Conservation (phyloP, 2,113 vertebrate genomes). For the Cisticola juncidis region DNA sequence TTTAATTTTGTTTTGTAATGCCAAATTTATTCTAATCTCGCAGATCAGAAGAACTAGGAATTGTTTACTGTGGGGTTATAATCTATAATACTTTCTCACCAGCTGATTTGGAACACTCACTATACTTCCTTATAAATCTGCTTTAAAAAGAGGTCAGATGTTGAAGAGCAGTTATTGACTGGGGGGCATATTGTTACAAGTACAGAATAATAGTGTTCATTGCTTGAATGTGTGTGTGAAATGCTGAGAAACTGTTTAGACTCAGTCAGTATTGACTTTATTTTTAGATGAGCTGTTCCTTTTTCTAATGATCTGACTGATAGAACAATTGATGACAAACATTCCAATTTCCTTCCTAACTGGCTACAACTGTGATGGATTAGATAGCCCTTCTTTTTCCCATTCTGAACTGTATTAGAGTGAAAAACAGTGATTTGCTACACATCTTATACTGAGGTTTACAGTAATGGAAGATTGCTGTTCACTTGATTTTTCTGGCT, state of each 20-base stretch:
- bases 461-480: background rate
- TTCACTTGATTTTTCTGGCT: background rate
- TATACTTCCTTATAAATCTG: background rate
- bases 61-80: background rate
- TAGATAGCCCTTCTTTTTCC: background rate
- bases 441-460: background rate
- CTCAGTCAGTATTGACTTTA: slow-evolving; percentile 22
- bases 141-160: background rate
- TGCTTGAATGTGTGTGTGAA: background rate
- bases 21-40: background rate
- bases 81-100: background rate
- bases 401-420: background rate
- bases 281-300: slow-evolving; percentile 9
- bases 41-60: background rate
- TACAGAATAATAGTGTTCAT: background rate
- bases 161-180: background rate
- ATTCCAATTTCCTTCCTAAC: background rate
- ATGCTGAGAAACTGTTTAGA: slow-evolving; percentile 36
- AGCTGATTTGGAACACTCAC: background rate
- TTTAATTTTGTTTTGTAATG: background rate
- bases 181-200: background rate
- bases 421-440: background rate
- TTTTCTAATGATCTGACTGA: background rate
- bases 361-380: background rate
- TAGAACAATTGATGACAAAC: slow-evolving; percentile 10